Base-by-base conservation (phyloP, 2,888 invertebrate species). In the Acronicta aceris region DNA sequence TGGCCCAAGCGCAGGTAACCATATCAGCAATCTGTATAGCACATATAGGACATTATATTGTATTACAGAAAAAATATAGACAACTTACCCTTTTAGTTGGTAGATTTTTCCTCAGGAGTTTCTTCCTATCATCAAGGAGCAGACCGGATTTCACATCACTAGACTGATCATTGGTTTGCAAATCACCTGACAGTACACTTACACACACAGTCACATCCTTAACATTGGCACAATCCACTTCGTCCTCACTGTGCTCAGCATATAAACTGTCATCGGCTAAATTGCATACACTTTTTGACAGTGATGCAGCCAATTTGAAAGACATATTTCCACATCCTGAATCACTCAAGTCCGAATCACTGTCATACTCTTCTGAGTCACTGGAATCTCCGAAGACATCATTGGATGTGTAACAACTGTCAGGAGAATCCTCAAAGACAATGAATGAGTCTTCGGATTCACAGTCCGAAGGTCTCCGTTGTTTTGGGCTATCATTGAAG, bases 381-480 rank as follows among this genome's bases (percentile, higher is more conserved):
- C 62, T 61, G 0, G 70, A 48, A 2, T 74, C 74, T 16, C 90
- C 89, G 4, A 94, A 93, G 0, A 94, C 90, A 67, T 94, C 93
- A 0, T 89, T 88, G 0, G 92, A 86, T 0, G 89, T 90, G 51
- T 90, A 94, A 55, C 94, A 94, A 62, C 83, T 89, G 51, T 91
- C 91, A 0, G 90, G 90, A 1, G 87, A 84, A 0, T 93, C 94
- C 51, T 94, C 93, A 8, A 95, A 95, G 7, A 95, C 86, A 1
- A 96, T 95, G 71, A 95, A 95, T 0, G 95, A 95, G 79, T 96
- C 96, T 77, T 96, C 96, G 0, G 95, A 95, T n/a, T 95, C 95
- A 51, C 95, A 95, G 51, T 95, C 95, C 0, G 95, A 95, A 2
- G 88, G 76, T 42, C 81, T 74, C 5, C 90, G 76, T 1, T 63